Conservation (phyloP, 2,888 invertebrate species). For the Torymus tubicola region DNA sequence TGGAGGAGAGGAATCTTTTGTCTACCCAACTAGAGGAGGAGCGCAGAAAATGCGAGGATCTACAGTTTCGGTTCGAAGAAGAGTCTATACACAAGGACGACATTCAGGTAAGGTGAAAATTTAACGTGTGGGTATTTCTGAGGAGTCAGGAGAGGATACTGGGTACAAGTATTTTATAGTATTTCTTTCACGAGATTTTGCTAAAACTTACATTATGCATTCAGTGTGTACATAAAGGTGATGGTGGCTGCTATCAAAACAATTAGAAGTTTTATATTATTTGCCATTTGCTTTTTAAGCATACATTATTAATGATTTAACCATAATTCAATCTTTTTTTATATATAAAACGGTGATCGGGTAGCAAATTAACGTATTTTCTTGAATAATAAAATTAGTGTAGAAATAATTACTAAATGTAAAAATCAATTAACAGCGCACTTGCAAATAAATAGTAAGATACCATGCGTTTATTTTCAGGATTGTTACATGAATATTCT, state of each 20-base stretch:
- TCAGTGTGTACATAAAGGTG: slow-evolving; percentile 28
- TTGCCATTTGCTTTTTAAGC: slow-evolving; percentile 32
- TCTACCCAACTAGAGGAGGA: slow-evolving; percentile 85
- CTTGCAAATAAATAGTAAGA: too few species aligned
- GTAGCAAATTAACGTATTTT: too few species aligned
- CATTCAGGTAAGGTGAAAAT: slow-evolving; percentile 82
- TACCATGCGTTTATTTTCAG: too few species aligned
- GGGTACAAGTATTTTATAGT: background rate
- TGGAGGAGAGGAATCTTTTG: slow-evolving; percentile 75
- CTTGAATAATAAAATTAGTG: too few species aligned
- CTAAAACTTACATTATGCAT: background rate
- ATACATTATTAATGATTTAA: slow-evolving; percentile 19
- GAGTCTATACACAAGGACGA: slow-evolving; percentile 93
- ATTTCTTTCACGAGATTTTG: background rate
- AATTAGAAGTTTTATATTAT: slow-evolving; percentile 26
- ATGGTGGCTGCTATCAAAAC: slow-evolving; percentile 35
- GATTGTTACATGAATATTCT: too few species aligned
- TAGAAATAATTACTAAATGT: too few species aligned
- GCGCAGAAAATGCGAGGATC: slow-evolving; percentile 89
- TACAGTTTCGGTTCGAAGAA: slow-evolving; percentile 94
- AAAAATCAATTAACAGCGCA: too few species aligned
- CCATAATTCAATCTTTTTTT: too few species aligned
- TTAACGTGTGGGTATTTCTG: too few species aligned
- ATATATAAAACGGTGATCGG: too few species aligned
- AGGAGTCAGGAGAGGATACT: too few species aligned